phyloP scores from a whole-genome alignment of 1,140 invertebrate species.

The Rhizoglyphus robini region DNA sequence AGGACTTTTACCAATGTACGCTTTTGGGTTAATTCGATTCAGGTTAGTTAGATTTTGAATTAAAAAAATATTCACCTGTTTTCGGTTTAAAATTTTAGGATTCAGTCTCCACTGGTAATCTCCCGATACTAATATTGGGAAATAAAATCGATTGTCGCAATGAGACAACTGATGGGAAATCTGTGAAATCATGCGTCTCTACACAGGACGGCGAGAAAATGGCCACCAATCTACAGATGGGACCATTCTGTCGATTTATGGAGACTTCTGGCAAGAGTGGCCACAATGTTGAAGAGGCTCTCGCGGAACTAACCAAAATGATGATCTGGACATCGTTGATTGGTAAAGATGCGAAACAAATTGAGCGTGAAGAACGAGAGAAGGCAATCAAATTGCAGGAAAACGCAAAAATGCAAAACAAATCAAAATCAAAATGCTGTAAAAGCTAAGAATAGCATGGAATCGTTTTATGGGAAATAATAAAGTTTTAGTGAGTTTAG shows the following conservation, averaged over 20 bases:
- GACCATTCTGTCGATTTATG: conserved; percentile 35
- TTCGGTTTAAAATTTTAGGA: too few species aligned
- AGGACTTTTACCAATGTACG: background rate
- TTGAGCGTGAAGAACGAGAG: too few species aligned
- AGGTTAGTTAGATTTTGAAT: conserved; percentile 4
- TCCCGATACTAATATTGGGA: conserved; percentile 42
- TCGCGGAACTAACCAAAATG: conserved; percentile 34
- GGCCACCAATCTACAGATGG: conserved; percentile 35
- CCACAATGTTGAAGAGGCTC: conserved; percentile 36
- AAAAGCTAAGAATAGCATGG: too few species aligned
- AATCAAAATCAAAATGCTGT: too few species aligned
- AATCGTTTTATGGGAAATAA: too few species aligned
- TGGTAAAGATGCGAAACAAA: too few species aligned
- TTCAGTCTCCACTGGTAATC: conserved; percentile 38
- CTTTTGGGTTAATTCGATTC: background rate
- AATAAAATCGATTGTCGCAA: conserved; percentile 44
- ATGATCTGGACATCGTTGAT: too few species aligned
- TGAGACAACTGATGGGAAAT: conserved; percentile 32
- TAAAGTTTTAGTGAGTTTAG: too few species aligned
- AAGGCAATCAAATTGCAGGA: too few species aligned
- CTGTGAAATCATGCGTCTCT: conserved; percentile 34
- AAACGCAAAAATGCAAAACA: too few species aligned
- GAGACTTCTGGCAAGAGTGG: conserved; percentile 46
- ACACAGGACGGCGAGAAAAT: conserved; percentile 39
- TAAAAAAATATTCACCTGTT: conserved; percentile 30